Evolutionary conservation across 2,797 vertebrate genomes (phyloP), one percentile per base, ranked within the genome.

Genomic region (Micrastur ruficollis): DNA sequence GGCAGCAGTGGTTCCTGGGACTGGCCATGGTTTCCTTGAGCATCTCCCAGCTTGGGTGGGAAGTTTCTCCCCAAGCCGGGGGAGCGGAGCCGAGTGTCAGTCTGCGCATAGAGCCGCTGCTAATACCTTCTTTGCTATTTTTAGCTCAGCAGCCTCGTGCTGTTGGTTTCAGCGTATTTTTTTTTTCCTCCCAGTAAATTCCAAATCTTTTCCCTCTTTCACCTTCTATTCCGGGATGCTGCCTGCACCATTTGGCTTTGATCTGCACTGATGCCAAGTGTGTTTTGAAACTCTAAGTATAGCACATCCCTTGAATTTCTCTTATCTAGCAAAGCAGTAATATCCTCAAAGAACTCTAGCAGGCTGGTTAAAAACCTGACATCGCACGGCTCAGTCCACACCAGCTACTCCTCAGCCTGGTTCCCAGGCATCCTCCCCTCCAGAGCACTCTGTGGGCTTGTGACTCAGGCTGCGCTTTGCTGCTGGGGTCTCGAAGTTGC

Each of bases 281-380:
- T 95, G 95, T 97, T 97, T 97, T 96, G 93, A 95, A 96, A 95
- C 91, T 88, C 97, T 96, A 96, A 93, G 95, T 96, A 95, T 92
- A 97, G 95, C 84, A 81, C 83, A 80, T 88, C 81, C 89, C 95
- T 96, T 88, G 85, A 89, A 96, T 95, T 95, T 89, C 91, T 95
- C 93, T 96, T 94, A 93, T 94, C 95, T 95, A 84, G 90, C 55
- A 67, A 87, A 95, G 94, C 96, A 95, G 90, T 61, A 90, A 78
- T 91, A 90, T 93, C 93, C 94, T 96, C 95, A 95, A 93, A 96
- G 92, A 91, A 79, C 86, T 93, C 55, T 47, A 52, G 79, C 71
- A 76, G 76, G 81, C 81, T 79, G 90, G 84, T 90, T 80, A 49
- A 90, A 93, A 89, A 90, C 91, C 96, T 94, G 93, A 96, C 88